Evolutionary conservation across 2,797 vertebrate species (phyloP).

Genomic region (Malurus leucopterus): DNA sequence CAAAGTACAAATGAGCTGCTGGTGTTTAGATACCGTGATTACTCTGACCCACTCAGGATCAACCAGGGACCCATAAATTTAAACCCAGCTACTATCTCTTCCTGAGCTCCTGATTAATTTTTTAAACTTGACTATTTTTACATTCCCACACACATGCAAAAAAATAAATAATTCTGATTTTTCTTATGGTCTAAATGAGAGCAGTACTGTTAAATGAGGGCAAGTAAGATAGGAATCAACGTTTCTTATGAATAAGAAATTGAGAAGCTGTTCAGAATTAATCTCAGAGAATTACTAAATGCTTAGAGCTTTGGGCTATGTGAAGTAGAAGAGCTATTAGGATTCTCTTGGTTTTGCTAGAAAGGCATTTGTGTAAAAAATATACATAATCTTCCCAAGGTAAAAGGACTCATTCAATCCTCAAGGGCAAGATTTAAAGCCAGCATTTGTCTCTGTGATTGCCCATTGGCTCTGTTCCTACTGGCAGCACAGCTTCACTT

Average conservation of each 20-base stretch:
- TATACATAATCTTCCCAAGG: not conserved
- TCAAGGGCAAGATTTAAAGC: slow-evolving; percentile 17
- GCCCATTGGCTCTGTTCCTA: not conserved
- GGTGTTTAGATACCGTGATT: not conserved
- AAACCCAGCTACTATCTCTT: not conserved
- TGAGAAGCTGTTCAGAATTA: not conserved
- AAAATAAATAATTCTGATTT: not conserved
- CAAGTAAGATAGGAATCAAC: not conserved
- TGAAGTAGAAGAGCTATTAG: not conserved
- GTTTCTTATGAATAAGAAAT: not conserved
- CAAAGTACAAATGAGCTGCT: not conserved
- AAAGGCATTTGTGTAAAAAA: slow-evolving; percentile 15
- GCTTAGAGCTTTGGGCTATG: not conserved
- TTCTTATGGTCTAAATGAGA: not conserved
- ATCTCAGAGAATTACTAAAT: not conserved
- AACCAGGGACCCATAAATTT: not conserved
- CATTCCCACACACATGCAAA: not conserved
- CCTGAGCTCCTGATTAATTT: not conserved
- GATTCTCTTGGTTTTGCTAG: not conserved
- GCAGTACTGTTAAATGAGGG: not conserved
- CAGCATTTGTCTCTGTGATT: slow-evolving; percentile 3
- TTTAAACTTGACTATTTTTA: not conserved
- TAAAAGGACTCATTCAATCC: not conserved
- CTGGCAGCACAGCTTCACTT: not conserved
- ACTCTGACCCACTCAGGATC: not conserved